Base-by-base conservation (phyloP, 2,888 invertebrate genomes). In the Entomobrya multifasciata region DNA sequence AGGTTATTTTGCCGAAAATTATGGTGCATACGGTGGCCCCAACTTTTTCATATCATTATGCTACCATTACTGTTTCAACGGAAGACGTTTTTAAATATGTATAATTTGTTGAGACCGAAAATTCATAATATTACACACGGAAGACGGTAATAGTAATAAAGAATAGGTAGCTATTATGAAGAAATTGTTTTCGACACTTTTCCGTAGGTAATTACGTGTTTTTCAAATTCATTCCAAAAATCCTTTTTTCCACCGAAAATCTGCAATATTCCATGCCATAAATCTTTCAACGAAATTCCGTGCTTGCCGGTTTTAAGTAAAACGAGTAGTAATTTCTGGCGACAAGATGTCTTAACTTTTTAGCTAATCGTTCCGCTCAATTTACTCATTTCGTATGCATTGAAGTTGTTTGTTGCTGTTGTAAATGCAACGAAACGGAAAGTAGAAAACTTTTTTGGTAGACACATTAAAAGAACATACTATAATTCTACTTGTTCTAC, bases 321-420 rank as follows among this genome's bases (percentile, higher is more conserved):
- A 65, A 49, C n/a, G n/a, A 17, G 36, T 36, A 17, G 65, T 65
- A 65, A 36, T 65, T 65, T 41, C 30, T 65, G 65, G 65, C 65
- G 41, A 41, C 36, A 17, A 30, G 17, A 36, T 65, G 65, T 65
- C 65, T 65, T 41, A 65, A 65, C 65, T 36, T 65, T 65, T 65
- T 65, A 15, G 30, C 65, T 65, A 65, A 65, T 41, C 65, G 65
- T 8, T 65, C 20, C 41, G 36, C 65, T 65, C 36, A 65, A 65
- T 65, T 41, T 36, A 20, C 65, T 65, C 41, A 65, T 65, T 62
- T 65, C 41, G 36, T 41, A 65, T 41, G 65, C 8, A 41, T 65
- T 65, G 15, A 6, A 15, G 25, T 22, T n/a, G n/a, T 41, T 65
- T 65, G 49, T n/a, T 57, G 30, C n/a, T 62, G 55, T 20, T 1